Conservation (phyloP, 2,113 vertebrate species). For the Plectropomus leopardus region DNA sequence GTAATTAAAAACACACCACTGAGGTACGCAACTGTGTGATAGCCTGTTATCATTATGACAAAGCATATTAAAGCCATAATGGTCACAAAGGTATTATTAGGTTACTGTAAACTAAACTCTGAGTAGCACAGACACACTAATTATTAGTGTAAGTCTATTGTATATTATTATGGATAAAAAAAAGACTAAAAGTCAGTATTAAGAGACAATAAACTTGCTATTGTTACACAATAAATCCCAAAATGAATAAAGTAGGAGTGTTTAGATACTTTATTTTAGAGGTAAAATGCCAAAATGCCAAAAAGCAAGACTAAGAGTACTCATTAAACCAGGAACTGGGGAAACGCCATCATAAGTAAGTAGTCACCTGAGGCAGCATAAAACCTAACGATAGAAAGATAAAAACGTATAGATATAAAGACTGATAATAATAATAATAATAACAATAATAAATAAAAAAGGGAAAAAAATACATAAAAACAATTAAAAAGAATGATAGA, state of each 20-base stretch:
- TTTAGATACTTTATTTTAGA: not conserved
- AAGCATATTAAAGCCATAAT: not conserved
- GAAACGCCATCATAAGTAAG: too few relatives aligned
- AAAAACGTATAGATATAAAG: too few relatives aligned
- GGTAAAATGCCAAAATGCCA: not conserved
- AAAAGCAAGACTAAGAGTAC: not conserved
- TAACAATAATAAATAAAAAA: too few relatives aligned
- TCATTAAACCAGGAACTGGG: too few relatives aligned
- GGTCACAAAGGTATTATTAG: not conserved
- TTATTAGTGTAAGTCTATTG: not conserved
- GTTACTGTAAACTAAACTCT: not conserved
- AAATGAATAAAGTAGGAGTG: too few relatives aligned
- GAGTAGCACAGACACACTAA: not conserved
- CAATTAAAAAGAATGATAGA: too few relatives aligned
- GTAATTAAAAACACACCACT: not conserved
- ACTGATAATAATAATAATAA: too few relatives aligned
- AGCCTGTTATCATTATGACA: constrained; percentile 1
- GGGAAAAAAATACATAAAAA: too few relatives aligned
- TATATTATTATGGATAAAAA: not conserved
- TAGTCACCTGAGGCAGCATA: too few relatives aligned
- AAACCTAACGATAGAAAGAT: too few relatives aligned
- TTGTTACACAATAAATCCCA: not conserved
- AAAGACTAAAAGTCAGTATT: too few relatives aligned
- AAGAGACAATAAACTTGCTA: not conserved
- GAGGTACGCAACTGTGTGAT: not conserved